Evolutionary conservation across 2,113 vertebrate species (phyloP), one percentile per base, ranked within the genome.

Genomic region (Carassius auratus): DNA sequence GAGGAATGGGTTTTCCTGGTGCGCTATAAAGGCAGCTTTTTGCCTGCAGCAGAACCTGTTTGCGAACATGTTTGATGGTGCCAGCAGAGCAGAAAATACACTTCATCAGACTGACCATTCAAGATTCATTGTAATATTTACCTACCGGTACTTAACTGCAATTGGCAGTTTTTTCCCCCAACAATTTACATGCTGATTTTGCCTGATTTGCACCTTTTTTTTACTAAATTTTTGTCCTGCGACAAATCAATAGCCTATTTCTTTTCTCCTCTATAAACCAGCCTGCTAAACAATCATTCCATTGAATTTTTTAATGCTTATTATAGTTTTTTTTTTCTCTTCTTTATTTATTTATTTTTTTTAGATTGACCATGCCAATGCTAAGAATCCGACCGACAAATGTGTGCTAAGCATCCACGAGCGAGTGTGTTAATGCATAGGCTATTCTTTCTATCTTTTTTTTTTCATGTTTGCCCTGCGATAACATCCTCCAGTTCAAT

Each of bases 401-500:
- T 50, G 73, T 19, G 73, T 36, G 1, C 36, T n/a, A 45, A 73
- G 69, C 19, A 4, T 45, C 38, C 69, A 73, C 19, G 19, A 9
- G 38, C 19, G 19, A 73, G 69, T 45, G 36, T 62, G 76, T 62
- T 79, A 42, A 79, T 62, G 21, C 21, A n/a, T 1, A 42, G 57
- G 55, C 52, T 57, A 45, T 79, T 61, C 57, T 79, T 79, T 81
- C 42, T 50, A 66, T 64, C 21, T 45, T 48, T 17, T 48, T 66
- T 81, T 66, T 30, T 30, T 81, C 78, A 81, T 48, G 14, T 81
- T 66, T 66, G 57, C 7, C 30, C 30, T 81, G 59, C 9, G 38
- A 81, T 66, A 81, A 66, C 57, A 74, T 61, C 68, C 23, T 61
- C n/a, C 83, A 62, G 59, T 76, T 76, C 74, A 33, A 62, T 75